Conservation (phyloP, 2,113 vertebrate species). For the Alosa alosa region DNA sequence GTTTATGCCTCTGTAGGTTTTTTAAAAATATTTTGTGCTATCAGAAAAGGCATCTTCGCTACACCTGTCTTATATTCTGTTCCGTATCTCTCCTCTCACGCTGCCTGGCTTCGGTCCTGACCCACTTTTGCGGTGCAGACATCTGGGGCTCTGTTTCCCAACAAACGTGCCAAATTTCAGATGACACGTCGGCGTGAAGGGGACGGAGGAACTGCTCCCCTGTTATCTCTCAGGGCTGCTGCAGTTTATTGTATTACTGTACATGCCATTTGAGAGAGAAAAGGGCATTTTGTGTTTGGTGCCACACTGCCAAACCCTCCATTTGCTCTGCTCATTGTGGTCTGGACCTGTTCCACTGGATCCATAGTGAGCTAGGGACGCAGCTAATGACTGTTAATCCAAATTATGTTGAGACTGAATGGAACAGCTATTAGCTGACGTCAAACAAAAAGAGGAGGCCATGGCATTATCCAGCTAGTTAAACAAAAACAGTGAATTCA, state of each 20-base stretch:
- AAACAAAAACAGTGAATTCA: not conserved
- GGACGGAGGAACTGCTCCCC: not conserved
- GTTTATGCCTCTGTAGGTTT: not conserved
- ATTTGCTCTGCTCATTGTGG: not conserved
- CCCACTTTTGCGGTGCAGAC: not conserved
- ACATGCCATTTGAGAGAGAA: not conserved
- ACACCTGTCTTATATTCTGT: not conserved
- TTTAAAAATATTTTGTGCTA: not conserved
- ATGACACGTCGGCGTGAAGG: conserved; percentile 6
- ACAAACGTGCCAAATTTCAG: conserved; percentile 19
- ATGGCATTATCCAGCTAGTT: not conserved
- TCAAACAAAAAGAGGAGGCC: not conserved
- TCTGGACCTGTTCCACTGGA: not conserved
- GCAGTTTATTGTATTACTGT: not conserved
- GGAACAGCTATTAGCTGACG: not conserved
- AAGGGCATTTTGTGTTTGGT: not conserved
- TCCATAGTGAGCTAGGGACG: not conserved
- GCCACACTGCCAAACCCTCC: not conserved
- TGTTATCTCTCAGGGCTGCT: not conserved
- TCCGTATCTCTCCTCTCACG: not conserved
- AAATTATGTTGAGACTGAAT: not conserved
- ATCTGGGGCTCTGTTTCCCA: conserved; percentile 9
- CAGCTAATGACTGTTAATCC: not conserved
- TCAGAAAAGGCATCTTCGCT: not conserved
- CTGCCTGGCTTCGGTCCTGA: not conserved